Percentiles rank a stretch among this genome's conserved stretches.
Conservation (phyloP, 2,113 vertebrate genomes). For the Dasypus novemcinctus region DNA sequence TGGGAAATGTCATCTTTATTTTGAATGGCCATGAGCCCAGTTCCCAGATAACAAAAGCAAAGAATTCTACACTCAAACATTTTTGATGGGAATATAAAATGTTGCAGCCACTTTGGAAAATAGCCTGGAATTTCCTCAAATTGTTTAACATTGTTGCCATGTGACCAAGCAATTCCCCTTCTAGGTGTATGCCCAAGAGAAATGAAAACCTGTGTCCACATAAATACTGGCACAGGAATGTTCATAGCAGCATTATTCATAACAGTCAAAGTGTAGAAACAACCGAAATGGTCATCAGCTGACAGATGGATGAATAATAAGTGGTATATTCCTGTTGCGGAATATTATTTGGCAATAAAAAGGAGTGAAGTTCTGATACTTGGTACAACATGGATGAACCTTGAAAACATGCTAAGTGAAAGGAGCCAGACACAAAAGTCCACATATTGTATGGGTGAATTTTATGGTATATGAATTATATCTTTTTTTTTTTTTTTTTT, state of each 20-base stretch:
- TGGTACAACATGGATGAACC: not conserved
- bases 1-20: not conserved
- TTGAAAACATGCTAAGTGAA: not conserved
- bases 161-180: not conserved
- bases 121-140: not conserved
- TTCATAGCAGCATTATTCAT: not conserved
- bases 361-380: not conserved
- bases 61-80: not conserved
- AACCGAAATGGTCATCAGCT: not conserved
- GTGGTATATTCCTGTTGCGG: too few species aligned
- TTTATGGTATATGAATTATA: too few species aligned
- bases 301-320: not conserved
- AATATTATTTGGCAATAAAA: not conserved
- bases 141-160: not conserved
- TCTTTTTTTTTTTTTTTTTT: too few species aligned
- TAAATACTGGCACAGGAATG: not conserved
- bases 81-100: not conserved
- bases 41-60: not conserved
- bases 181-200: not conserved
- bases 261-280: not conserved
- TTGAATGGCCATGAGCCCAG: not conserved
- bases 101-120: not conserved
- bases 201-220: not conserved
- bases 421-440: too few species aligned
- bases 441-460: too few species aligned